These are phyloP conservation scores for Eurystomus glaucurus DNA, from an alignment of 2,797 vertebrate genomes.

Conservation along the genomic window DNA sequence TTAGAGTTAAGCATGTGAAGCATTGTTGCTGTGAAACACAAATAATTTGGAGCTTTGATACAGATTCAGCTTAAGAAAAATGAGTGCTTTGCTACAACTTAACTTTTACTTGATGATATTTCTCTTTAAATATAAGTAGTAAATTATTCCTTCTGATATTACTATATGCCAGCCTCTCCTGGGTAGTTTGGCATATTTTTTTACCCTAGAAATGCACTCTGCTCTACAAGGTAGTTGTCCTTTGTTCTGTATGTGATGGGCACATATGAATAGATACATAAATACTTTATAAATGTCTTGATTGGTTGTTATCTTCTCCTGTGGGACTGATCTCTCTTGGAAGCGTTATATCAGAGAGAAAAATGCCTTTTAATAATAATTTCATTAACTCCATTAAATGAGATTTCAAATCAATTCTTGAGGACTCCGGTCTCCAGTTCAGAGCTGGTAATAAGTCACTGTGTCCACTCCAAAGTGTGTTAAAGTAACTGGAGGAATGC, in stretches of 20 bases:
- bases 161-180: not conserved
- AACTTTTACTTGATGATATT: not conserved
- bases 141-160: not conserved
- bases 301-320: not conserved
- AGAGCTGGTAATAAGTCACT: slow-evolving; percentile 33
- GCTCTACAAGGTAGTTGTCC: not conserved
- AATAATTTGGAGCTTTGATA: not conserved
- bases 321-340: not conserved
- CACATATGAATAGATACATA: not conserved
- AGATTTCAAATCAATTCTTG: slow-evolving; percentile 37
- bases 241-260: not conserved
- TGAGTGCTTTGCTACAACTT: not conserved
- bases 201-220: rapidly evolving
- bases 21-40: not conserved
- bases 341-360: not conserved
- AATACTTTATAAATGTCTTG: not conserved
- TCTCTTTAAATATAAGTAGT: not conserved
- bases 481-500: slow-evolving; percentile 45
- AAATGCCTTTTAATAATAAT: slow-evolving; percentile 27
- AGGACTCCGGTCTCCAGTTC: not conserved
- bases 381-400: slow-evolving; percentile 38
- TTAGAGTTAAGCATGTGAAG: not conserved
- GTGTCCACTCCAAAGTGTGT: not conserved
- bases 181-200: not conserved
- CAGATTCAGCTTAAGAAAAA: not conserved